Evolutionary conservation across 1,140 invertebrate genomes (phyloP), one percentile per base, ranked within the genome.

Genomic region (Latrodectus geometricus): DNA sequence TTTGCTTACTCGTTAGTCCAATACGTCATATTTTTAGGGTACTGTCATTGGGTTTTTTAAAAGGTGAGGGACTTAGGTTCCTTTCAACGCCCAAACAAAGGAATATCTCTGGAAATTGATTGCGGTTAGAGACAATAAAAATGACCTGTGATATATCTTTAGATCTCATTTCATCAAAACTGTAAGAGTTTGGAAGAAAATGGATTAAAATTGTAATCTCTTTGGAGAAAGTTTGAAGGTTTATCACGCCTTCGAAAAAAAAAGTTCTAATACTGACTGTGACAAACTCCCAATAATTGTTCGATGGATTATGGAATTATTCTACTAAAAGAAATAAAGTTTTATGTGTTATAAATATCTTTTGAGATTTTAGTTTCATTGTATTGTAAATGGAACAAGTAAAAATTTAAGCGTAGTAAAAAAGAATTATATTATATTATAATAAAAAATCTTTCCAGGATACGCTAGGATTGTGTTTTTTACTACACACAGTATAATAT

Each of bases 1-100:
- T 86, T 78, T 17, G 84, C 72, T 86, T 87, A 70, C 83, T 86
- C 83, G 74, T 78, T 83, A 75, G 72, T 73, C 61, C 54, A 70
- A 74, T 54, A 68, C 66, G 83, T 77, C 83, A 84, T 73, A 84
- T 84, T 76, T 84, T 50, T 74, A 77, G 75, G 54, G 15, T 49
- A 48, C 74, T 78, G 74, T 70, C 83, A 78, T 69, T 70, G 75
- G 49, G 54, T 77, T 78, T 69, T 75, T 75, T 77, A 54, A 86
- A 61, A 56, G 49, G 83, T 35, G 21, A 78, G 35, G 35, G 69
- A 82, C 65, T 82, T 82, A 48, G 83, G 17, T 72, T 78, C 77
- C 74, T 54, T 76, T 70, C 81, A 56, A 49, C 74, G 48, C 9
- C 14, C 11, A 83, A 82, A 61, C 8, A 73, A 56, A 83, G 68